Evolutionary conservation across 2,797 vertebrate species (phyloP).

Genomic region (Coracias cyanogaster): DNA sequence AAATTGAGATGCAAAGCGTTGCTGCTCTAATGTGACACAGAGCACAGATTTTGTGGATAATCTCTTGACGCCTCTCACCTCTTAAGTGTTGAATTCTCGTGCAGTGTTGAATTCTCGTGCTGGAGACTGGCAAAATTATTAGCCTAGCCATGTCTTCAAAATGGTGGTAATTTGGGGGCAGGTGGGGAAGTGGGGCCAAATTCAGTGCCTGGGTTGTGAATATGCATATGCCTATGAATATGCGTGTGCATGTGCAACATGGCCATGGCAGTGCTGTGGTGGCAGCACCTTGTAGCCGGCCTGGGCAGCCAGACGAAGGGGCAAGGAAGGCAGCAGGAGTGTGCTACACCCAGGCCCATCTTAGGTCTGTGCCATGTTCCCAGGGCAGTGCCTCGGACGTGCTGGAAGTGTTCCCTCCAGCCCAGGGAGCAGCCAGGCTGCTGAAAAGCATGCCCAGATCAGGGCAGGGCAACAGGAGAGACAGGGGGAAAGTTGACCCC

Average conservation of each 20-base stretch:
- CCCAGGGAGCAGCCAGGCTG: background rate
- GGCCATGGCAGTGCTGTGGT: accelerated
- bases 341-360: accelerated
- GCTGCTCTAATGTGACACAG: background rate
- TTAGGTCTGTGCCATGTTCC: background rate
- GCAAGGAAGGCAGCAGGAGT: background rate
- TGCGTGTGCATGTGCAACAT: background rate
- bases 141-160: background rate
- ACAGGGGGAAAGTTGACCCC: accelerated
- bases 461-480: background rate
- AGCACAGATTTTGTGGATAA: background rate
- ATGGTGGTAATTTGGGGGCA: accelerated
- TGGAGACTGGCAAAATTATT: background rate
- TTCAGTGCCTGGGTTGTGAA: background rate
- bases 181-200: background rate
- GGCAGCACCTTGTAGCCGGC: accelerated
- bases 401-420: background rate
- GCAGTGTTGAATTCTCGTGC: background rate
- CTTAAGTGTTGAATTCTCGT: background rate
- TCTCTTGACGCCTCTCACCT: background rate
- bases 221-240: too few relatives aligned
- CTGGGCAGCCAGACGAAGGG: background rate
- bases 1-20: background rate
- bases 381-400: accelerated
- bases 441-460: background rate